These are phyloP conservation scores for Dysdera silvatica DNA, from an alignment of 1,140 invertebrate genomes.

Conservation along the genomic window DNA sequence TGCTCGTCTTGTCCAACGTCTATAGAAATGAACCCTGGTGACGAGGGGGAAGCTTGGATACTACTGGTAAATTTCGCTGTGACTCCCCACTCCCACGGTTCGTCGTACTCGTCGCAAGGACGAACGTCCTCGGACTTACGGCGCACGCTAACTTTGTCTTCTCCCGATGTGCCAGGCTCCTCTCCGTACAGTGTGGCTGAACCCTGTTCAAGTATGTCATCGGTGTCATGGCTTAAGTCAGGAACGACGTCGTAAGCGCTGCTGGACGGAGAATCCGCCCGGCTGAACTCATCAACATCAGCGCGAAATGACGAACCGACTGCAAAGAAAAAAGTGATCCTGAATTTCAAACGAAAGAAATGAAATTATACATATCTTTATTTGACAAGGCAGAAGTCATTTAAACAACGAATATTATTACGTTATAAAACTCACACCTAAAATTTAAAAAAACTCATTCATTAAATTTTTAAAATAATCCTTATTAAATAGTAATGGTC, in stretches of 20 bases:
- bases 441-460: too few relatives aligned
- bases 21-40: slow-evolving; percentile 4
- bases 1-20: slow-evolving; percentile 7
- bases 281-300: too few relatives aligned
- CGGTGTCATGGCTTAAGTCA: background rate
- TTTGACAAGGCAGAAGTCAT: too few relatives aligned
- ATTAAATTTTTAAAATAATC: too few relatives aligned
- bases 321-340: too few relatives aligned
- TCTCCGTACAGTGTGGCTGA: background rate
- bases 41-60: slow-evolving; percentile 18
- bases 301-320: too few relatives aligned
- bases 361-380: too few relatives aligned
- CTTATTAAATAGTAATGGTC: too few relatives aligned
- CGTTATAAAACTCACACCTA: too few relatives aligned
- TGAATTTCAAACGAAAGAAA: too few relatives aligned
- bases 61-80: slow-evolving; percentile 18
- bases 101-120: slow-evolving; percentile 16
- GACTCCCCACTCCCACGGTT: slow-evolving; percentile 31
- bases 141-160: background rate
- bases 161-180: background rate
- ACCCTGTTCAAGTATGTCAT: slow-evolving; percentile 1
- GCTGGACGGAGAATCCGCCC: background rate
- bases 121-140: background rate
- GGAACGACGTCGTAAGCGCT: slow-evolving; percentile 19
- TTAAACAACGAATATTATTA: too few relatives aligned